Percentiles rank a stretch among this genome's conserved stretches.
phyloP scores from a whole-genome alignment of 2,888 invertebrate species.

The Scaptomyza cyrtandrae region DNA sequence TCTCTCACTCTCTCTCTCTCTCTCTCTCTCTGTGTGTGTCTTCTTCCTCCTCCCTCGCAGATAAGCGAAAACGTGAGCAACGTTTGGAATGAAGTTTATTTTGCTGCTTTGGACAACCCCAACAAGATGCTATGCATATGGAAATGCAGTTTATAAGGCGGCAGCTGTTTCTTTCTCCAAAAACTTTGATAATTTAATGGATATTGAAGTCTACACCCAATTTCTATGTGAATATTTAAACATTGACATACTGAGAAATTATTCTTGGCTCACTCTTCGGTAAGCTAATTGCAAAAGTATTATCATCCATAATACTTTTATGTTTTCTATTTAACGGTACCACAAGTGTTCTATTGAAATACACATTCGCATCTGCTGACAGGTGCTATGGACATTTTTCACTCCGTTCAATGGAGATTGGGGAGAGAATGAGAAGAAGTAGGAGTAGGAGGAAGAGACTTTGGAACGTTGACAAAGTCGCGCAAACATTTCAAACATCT shows the following conservation, averaged over 20 bases:
- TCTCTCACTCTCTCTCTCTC: neutral
- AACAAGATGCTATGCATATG: slow-evolving; percentile 55
- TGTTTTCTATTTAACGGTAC: slow-evolving; percentile 51
- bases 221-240: slow-evolving; percentile 46
- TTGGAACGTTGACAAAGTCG: slow-evolving; percentile 62
- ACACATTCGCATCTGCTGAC: slow-evolving; percentile 56
- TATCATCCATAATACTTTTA: slow-evolving; percentile 9
- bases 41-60: slow-evolving; percentile 25
- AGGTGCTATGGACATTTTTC: slow-evolving; percentile 67
- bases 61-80: slow-evolving; percentile 64
- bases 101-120: slow-evolving; percentile 19
- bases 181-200: slow-evolving; percentile 46
- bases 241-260: slow-evolving; percentile 32
- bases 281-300: slow-evolving; percentile 30
- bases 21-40: too few species aligned
- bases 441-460: slow-evolving; percentile 13
- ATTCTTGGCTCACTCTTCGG: neutral
- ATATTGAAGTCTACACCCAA: slow-evolving; percentile 63
- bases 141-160: slow-evolving; percentile 67
- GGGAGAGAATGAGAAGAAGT: neutral
- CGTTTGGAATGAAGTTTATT: slow-evolving; percentile 40
- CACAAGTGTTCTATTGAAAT: slow-evolving; percentile 31
- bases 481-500: slow-evolving; percentile 73
- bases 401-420: slow-evolving; percentile 57
- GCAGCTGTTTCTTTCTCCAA: slow-evolving; percentile 35